phyloP scores from a whole-genome alignment of 2,888 invertebrate genomes.

The Pachycephus smyrnensis region DNA sequence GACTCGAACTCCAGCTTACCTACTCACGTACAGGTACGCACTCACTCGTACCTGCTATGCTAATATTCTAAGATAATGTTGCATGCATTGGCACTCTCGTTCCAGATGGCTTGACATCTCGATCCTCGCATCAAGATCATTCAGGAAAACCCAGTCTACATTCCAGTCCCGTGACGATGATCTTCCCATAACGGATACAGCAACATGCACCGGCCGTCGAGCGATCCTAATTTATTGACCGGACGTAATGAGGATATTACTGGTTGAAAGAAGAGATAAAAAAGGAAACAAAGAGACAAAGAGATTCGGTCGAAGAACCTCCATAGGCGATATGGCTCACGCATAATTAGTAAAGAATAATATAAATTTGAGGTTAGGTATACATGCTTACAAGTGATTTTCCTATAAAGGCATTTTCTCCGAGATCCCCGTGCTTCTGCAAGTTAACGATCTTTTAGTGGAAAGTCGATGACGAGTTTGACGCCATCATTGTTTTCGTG shows the following conservation, averaged over 20 bases:
- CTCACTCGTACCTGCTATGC: not conserved
- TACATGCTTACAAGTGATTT: not conserved
- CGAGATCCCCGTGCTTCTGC: not conserved
- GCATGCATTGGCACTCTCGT: not conserved
- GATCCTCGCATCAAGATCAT: not conserved
- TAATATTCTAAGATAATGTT: not conserved
- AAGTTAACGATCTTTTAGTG: not conserved
- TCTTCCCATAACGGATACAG: not conserved
- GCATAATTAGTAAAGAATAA: no score
- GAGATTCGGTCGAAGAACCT: no score
- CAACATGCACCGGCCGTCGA: no score
- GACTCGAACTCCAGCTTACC: not conserved
- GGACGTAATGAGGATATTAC: no score
- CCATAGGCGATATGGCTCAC: no score
- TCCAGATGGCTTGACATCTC: slow-evolving; percentile 10
- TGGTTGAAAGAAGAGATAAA: no score
- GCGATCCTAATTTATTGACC: no score
- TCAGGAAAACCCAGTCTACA: not conserved
- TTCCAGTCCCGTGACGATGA: slow-evolving; percentile 8
- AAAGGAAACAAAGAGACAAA: no score
- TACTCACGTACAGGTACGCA: not conserved
- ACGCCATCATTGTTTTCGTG: no score
- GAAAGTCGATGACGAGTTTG: not conserved
- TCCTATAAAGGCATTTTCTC: not conserved
- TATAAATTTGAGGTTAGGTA: no score